These are phyloP conservation scores for Cinclus mexicanus DNA, from an alignment of 2,113 vertebrate species.

Conservation along the genomic window DNA sequence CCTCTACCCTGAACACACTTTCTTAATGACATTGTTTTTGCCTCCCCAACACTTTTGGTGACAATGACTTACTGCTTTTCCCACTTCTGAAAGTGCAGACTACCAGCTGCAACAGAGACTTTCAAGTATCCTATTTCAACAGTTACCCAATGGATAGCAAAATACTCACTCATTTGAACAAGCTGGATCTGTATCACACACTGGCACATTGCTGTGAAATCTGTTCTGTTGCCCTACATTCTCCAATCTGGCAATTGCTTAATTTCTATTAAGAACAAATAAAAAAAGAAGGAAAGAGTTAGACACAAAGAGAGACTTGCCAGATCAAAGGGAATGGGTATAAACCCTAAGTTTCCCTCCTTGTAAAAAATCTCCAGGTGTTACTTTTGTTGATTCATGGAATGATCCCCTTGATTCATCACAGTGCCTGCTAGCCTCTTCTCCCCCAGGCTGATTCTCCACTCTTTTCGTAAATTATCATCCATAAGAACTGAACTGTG, in stretches of 20 bases:
- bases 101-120: background rate
- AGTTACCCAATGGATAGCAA: background rate
- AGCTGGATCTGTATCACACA: background rate
- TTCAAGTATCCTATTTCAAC: background rate
- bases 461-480: background rate
- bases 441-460: background rate
- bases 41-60: background rate
- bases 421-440: background rate
- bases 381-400: background rate
- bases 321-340: background rate
- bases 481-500: background rate
- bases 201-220: background rate
- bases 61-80: background rate
- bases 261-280: background rate
- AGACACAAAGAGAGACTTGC: background rate
- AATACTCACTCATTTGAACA: background rate
- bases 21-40: background rate
- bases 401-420: background rate
- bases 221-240: background rate
- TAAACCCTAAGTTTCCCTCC: background rate
- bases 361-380: background rate
- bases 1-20: background rate
- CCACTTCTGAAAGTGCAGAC: background rate
- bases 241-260: background rate
- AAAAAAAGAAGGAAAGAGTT: background rate